Conservation (phyloP, 2,113 vertebrate genomes). For the Onychostruthus taczanowskii region DNA sequence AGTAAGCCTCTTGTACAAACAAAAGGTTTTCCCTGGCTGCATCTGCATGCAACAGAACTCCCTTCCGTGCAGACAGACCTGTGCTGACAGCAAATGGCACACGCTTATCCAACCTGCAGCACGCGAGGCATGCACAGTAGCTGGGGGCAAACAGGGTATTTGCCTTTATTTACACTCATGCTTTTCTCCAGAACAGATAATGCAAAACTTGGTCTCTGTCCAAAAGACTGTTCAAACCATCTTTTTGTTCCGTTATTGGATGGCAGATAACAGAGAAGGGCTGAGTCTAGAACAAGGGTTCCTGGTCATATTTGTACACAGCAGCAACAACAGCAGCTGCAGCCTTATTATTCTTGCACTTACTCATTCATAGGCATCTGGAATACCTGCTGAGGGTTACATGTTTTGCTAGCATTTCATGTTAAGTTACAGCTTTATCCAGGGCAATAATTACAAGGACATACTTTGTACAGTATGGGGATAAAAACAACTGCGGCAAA, state of each 20-base stretch:
- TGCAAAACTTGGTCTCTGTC: not conserved
- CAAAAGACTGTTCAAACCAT: not conserved
- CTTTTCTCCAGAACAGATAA: not conserved
- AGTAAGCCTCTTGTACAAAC: not conserved
- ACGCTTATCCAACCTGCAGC: not conserved
- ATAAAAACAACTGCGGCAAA: not conserved
- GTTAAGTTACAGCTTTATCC: not conserved
- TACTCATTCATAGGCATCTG: not conserved
- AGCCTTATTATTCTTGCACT: not conserved
- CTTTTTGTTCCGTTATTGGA: not conserved
- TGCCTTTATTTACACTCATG: not conserved
- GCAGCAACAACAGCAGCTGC: not conserved
- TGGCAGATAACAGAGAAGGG: not conserved
- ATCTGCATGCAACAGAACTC: not conserved
- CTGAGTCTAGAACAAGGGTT: not conserved
- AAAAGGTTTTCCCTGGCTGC: not conserved
- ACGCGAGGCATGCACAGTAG: not conserved
- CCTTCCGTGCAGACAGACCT: not conserved
- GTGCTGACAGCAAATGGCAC: not conserved
- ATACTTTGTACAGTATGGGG: not conserved
- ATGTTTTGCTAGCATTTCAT: not conserved
- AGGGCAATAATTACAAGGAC: not conserved
- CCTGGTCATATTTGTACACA: not conserved
- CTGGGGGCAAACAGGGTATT: not conserved
- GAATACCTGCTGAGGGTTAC: not conserved